Evolutionary conservation across 2,797 vertebrate species (phyloP), one percentile per base, ranked within the genome.

Genomic region (Lutjanus campechanus): DNA sequence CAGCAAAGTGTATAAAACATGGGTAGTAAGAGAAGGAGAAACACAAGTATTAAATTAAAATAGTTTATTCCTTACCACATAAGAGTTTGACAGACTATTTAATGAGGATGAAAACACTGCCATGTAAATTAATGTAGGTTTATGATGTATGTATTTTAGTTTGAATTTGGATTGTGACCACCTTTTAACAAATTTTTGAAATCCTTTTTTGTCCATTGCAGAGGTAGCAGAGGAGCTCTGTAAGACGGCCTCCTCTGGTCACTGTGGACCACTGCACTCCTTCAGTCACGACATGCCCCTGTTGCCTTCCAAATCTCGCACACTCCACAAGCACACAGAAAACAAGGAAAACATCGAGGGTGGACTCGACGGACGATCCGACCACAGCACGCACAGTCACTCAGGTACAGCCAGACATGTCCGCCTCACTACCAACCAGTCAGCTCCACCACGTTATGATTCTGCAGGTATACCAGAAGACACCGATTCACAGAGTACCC

Each of bases 341-440:
- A 99, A 99, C 95, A 99, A 99, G 93, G 98, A 99, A 92, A 99
- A 98, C 86, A 96, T 98, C 20, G 98, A 99, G 92, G 97, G 96
- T 19, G 88, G 95, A 41, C 95, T 96, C 29, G 97, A 98, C 5
- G 77, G 94, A 36, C 91, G 94, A 53, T 93, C 96, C 47, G 96
- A 96, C 94, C 0, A 91, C 69, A 50, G 95, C 95, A 5, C 96
- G 87, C 91, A 97, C 88, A 91, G 96, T 79, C 96, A 97, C 90
- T 96, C 97, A 98, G 98, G 98, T 99, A 96, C 22, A 92, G 61
- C 86, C 81, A 72, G 88, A 70, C 83, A 80, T 17, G 84, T 77
- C 83, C 54, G 11, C 81, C 75, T 77, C 3, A 7, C 77, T 65
- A 16, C 82, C 84, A 25, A 13, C 56, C 77, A 64, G 55, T 81